Evolutionary conservation across 2,113 vertebrate genomes (phyloP).

Genomic region (Elephas maximus): DNA sequence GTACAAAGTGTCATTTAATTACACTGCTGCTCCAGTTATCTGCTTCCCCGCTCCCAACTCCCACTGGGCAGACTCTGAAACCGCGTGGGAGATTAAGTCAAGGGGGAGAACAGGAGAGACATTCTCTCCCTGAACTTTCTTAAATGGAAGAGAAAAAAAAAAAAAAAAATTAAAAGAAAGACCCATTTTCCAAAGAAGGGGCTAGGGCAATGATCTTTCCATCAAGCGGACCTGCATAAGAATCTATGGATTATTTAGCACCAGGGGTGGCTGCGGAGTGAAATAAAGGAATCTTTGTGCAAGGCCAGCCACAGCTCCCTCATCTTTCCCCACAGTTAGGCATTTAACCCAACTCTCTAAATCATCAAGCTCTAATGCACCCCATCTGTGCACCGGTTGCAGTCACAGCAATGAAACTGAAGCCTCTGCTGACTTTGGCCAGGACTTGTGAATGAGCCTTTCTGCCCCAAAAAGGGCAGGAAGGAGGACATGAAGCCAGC

Average conservation of each 20-base stretch:
- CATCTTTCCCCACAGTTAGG: constrained; percentile 68
- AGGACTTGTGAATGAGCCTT: constrained; percentile 80
- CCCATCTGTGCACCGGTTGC: constrained; percentile 73
- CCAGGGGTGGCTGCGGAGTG: constrained; percentile 56
- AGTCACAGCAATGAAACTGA: constrained; percentile 83
- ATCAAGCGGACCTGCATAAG: constrained; percentile 65
- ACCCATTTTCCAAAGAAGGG: constrained; percentile 70
- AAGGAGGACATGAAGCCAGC: constrained; percentile 62
- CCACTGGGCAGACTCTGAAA: constrained; percentile 78
- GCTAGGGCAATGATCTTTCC: constrained; percentile 54
- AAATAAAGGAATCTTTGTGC: constrained; percentile 81
- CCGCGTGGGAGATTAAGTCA: constrained; percentile 76
- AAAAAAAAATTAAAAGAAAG: constrained; percentile 75
- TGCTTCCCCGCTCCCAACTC: constrained; percentile 76
- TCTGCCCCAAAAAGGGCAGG: constrained; percentile 71
- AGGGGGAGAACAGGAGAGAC: constrained; percentile 79
- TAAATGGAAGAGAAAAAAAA: constrained; percentile 47
- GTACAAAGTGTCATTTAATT: constrained; percentile 76
- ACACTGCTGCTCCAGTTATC: constrained; percentile 61
- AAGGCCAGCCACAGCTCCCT: constrained; percentile 68
- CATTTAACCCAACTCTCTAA: constrained; percentile 82
- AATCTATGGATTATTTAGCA: constrained; percentile 78
- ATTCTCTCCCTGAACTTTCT: constrained; percentile 80
- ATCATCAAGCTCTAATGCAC: constrained; percentile 77
- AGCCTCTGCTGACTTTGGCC: constrained; percentile 85